Conservation (phyloP, 2,888 invertebrate species). For the Yponomeuta sedellus region DNA sequence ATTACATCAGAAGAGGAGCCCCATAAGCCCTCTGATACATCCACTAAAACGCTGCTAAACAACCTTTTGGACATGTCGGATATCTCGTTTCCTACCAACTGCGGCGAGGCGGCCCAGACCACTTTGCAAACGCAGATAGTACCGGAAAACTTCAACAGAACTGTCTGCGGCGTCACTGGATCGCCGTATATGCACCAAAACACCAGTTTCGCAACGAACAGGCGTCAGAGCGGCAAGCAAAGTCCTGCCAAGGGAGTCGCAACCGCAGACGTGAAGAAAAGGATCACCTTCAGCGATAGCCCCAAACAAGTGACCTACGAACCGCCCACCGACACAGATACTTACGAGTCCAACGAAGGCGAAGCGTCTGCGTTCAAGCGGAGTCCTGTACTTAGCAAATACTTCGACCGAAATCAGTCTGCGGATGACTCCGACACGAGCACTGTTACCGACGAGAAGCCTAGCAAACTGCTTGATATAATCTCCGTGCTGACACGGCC, state of each 20-base stretch:
- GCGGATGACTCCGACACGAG: not conserved
- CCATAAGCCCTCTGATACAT: conserved; percentile 13
- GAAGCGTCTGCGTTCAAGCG: not conserved
- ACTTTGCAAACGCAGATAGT: not conserved
- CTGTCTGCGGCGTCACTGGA: not conserved
- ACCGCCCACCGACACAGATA: conserved; percentile 3
- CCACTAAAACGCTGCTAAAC: conserved; percentile 34
- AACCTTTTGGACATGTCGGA: conserved; percentile 46
- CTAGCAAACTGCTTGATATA: not conserved
- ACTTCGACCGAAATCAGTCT: not conserved
- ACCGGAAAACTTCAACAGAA: not conserved
- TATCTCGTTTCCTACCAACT: conserved; percentile 20
- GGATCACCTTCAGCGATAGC: not conserved
- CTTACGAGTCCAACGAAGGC: conserved; percentile 12
- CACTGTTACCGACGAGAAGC: not conserved
- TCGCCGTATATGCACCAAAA: not conserved
- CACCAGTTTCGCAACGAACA: not conserved
- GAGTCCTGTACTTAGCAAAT: not conserved
- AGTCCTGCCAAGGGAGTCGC: not conserved
- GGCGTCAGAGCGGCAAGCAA: not conserved
- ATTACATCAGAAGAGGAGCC: not conserved
- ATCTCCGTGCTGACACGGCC: not conserved
- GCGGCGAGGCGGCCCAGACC: not conserved
- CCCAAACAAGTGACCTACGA: not conserved
- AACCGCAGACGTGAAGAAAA: not conserved